Conservation (phyloP, 2,797 vertebrate genomes). For the Eurystomus glaucurus region DNA sequence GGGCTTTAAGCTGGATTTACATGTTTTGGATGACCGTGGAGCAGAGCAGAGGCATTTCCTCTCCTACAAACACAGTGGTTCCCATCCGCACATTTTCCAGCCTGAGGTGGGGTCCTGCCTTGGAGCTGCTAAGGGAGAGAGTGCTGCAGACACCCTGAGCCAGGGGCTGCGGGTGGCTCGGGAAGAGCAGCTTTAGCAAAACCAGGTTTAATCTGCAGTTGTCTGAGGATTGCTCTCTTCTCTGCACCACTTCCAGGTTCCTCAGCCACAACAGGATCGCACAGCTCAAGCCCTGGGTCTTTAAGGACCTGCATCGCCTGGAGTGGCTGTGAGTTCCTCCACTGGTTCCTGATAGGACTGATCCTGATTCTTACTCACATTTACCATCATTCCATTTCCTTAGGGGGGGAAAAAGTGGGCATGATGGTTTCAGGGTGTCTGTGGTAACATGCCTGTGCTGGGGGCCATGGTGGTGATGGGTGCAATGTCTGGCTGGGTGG, state of each 20-base stretch:
- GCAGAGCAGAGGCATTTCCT: background rate
- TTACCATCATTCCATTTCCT: background rate
- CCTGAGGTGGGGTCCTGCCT: background rate
- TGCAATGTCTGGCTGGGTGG: fast-evolving
- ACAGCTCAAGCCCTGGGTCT: constrained; percentile 65
- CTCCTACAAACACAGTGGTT: fast-evolving
- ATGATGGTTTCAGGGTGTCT: background rate
- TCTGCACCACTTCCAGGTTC: constrained; percentile 53
- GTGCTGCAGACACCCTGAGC: fast-evolving
- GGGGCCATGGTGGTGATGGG: fast-evolving
- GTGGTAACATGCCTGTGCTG: fast-evolving
- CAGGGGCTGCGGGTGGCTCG: background rate
- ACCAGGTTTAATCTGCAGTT: fast-evolving
- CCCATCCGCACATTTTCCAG: fast-evolving
- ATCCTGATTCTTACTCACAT: fast-evolving
- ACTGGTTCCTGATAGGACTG: fast-evolving
- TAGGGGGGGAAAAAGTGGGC: fast-evolving
- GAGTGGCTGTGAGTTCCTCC: constrained; percentile 78
- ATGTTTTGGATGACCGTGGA: fast-evolving
- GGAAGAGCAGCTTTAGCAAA: background rate
- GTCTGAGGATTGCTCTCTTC: background rate
- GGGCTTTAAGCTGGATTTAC: too few species aligned
- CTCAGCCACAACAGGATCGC: constrained; percentile 78
- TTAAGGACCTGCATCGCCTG: constrained; percentile 73
- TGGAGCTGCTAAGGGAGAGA: background rate